Evolutionary conservation across 2,797 vertebrate species (phyloP).

Genomic region (Myotis myotis): DNA sequence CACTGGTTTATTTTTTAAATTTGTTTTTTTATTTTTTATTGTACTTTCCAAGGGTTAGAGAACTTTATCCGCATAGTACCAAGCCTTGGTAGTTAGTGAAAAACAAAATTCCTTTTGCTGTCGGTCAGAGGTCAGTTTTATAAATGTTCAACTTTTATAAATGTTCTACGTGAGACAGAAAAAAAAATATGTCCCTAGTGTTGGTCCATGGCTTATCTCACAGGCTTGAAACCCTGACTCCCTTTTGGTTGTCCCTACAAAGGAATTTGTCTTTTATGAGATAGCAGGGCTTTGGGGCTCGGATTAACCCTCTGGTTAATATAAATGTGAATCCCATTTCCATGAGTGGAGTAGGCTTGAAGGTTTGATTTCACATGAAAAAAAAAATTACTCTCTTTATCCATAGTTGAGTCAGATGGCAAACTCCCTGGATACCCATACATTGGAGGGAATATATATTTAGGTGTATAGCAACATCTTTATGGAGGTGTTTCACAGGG

Average conservation of each 20-base stretch:
- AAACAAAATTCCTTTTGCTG: not conserved
- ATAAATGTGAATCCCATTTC: not conserved
- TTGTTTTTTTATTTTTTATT: not conserved
- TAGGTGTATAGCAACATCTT: not conserved
- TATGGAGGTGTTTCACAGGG: not conserved
- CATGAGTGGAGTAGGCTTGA: not conserved
- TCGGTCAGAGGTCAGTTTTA: not conserved
- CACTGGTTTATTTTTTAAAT: not conserved
- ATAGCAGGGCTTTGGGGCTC: not conserved
- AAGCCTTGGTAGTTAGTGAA: not conserved
- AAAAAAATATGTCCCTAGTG: not conserved
- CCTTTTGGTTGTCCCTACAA: not conserved
- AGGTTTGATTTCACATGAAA: not conserved
- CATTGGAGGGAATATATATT: not conserved
- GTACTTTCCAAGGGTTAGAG: not conserved
- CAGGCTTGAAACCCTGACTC: not conserved
- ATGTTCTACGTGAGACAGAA: not conserved
- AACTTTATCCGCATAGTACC: not conserved
- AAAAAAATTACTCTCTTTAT: not conserved
- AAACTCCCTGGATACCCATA: not conserved
- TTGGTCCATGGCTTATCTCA: not conserved
- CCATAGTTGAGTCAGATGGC: not conserved
- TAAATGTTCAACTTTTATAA: not conserved
- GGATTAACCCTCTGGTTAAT: not conserved
- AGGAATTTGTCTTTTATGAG: not conserved